These are phyloP conservation scores for Gadopsis bispinosus DNA, from an alignment of 2,797 vertebrate species.

Conservation along the genomic window DNA sequence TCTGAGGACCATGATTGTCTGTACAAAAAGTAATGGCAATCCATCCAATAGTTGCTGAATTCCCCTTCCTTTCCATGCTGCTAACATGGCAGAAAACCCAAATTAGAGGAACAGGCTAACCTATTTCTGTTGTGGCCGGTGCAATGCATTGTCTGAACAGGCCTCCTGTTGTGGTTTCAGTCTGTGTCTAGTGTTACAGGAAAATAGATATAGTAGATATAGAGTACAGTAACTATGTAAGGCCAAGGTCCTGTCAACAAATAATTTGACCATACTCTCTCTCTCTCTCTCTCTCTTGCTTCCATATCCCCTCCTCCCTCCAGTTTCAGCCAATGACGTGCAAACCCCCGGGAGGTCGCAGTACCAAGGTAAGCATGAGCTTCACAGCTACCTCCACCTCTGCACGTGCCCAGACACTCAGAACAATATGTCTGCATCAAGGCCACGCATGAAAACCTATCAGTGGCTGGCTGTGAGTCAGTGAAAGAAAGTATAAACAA, in stretches of 20 bases:
- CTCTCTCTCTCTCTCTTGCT: slow-evolving; percentile 40
- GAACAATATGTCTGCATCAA: slow-evolving; percentile 40
- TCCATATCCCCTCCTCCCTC: slow-evolving; percentile 32
- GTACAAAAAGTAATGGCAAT: neutral
- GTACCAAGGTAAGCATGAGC: slow-evolving; percentile 75
- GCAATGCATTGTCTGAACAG: slow-evolving; percentile 57
- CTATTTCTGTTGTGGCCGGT: slow-evolving; percentile 25
- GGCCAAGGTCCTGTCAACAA: slow-evolving; percentile 84
- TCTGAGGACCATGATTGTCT: neutral
- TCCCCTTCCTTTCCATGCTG: neutral
- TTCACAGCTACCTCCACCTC: neutral
- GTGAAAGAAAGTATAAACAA: slow-evolving; percentile 60
- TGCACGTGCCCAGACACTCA: slow-evolving; percentile 30
- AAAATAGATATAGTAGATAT: slow-evolving; percentile 84
- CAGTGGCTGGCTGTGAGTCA: slow-evolving; percentile 36
- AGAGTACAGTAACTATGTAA: slow-evolving; percentile 73
- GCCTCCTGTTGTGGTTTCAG: slow-evolving; percentile 74
- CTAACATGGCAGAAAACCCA: neutral
- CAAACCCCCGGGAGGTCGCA: slow-evolving; percentile 27
- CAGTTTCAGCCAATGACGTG: slow-evolving; percentile 68
- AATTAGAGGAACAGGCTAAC: slow-evolving; percentile 3
- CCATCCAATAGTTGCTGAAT: neutral
- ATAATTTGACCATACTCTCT: slow-evolving; percentile 74
- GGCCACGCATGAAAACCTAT: slow-evolving; percentile 36
- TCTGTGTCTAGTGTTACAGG: slow-evolving; percentile 81